Base-by-base conservation (phyloP, 1,140 invertebrate genomes). In the Cherax quadricarinatus region DNA sequence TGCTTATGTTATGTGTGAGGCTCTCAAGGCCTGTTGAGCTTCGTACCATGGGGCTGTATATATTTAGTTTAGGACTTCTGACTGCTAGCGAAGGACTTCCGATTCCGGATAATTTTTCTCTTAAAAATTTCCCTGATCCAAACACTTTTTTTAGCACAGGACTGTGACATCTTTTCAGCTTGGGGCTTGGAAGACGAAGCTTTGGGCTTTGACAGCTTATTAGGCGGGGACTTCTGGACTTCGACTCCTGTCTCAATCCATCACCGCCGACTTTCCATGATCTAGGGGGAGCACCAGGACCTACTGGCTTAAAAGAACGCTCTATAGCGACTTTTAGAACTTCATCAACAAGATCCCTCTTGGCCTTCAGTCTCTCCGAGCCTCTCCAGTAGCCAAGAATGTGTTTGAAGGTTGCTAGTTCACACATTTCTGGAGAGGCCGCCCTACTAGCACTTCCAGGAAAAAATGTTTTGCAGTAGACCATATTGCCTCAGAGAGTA, bases 311-410 rank as follows among this genome's bases (percentile, higher is more conserved):
- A 18, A 80, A 82, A 75, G 62, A 75, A 5, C 82, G 66, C 7
- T 41, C 51, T 53, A 75, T 73, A 41, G 88, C 82, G 24, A 84
- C 70, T 57, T 62, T 82, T 10, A 89, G 87, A 3, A 49, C 79
- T 30, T 89, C 87, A 5, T 57, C 57, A 51, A 57, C 78, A 1
- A 89, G 48, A 10, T 89, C 87, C 48, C 60, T 80, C 60, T 82
- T 89, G 10, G 6, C 18, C 48, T 6, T 70, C 16, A 66, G 78
- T 70, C 51, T 66, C 24, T 62, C 14, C 12, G 87, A 48, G 30
- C 78, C 78, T 24, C 7, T 24, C n/a, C 70, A 75, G 78, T 86
- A 91, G 10, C 90, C 90, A 49, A 91, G 57, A 12, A 91, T 60
- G 78, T 86, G 90, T 49, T 86, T 66, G n/a, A 86, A 91, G 49